Conservation (phyloP, 2,113 vertebrate species). For the Mirounga angustirostris region DNA sequence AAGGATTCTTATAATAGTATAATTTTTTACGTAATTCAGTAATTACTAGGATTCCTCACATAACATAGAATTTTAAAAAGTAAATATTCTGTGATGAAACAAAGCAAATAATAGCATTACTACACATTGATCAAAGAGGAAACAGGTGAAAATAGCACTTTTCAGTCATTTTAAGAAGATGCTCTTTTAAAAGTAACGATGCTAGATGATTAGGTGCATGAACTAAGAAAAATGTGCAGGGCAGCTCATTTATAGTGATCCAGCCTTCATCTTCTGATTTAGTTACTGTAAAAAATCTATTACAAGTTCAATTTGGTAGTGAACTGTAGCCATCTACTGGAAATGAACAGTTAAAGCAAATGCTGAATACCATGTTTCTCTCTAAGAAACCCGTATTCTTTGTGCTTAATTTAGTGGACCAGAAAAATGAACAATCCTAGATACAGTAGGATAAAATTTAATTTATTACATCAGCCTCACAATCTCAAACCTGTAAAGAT, state of each 20-base stretch:
- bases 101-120: neutral
- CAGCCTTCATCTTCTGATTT: slow-evolving; percentile 90
- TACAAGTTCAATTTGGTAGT: slow-evolving; percentile 88
- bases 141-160: slow-evolving; percentile 72
- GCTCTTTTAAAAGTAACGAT: slow-evolving; percentile 80
- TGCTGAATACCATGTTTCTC: slow-evolving; percentile 81
- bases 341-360: slow-evolving; percentile 89
- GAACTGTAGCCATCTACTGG: slow-evolving; percentile 94
- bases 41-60: slow-evolving; percentile 53
- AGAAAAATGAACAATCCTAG: slow-evolving; percentile 80
- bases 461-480: slow-evolving; percentile 55
- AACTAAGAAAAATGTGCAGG: slow-evolving; percentile 90
- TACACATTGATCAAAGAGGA: slow-evolving; percentile 60
- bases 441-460: slow-evolving; percentile 76
- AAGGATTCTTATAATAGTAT: slow-evolving; percentile 12
- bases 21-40: slow-evolving; percentile 58
- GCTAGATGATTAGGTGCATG: slow-evolving; percentile 87
- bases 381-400: slow-evolving; percentile 80
- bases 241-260: slow-evolving; percentile 90
- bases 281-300: slow-evolving; percentile 90
- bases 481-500: slow-evolving; percentile 75
- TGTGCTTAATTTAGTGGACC: slow-evolving; percentile 73
- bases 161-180: slow-evolving; percentile 78
- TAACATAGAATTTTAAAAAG: slow-evolving; percentile 72
- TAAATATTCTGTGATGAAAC: slow-evolving; percentile 70